A percentile compares a stretch with the other conserved stretches of the same genome.
phyloP scores from a whole-genome alignment of 2,888 invertebrate species.

The Tetropium fuscum region DNA sequence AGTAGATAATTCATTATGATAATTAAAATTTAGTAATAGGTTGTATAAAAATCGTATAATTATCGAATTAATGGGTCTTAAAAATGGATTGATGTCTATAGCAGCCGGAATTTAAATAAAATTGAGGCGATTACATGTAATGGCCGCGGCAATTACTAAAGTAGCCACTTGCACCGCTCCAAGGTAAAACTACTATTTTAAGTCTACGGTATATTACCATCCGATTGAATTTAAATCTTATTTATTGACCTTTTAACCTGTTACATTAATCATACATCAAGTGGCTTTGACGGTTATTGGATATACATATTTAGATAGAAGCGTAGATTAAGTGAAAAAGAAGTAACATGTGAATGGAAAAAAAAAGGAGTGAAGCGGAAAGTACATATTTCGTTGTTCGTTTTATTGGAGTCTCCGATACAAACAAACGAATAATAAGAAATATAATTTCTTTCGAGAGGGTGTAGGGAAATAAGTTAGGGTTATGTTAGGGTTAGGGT shows the following conservation, averaged over 20 bases:
- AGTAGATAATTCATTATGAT: neutral
- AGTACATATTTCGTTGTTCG: too few species aligned
- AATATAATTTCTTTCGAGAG: too few species aligned
- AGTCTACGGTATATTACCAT: neutral
- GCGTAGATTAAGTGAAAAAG: neutral
- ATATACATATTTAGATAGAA: neutral
- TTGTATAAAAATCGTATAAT: constrained; percentile 11
- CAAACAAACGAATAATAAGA: too few species aligned
- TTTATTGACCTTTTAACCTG: constrained; percentile 9
- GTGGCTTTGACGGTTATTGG: neutral
- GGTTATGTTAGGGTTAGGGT: too few species aligned
- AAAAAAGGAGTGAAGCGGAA: too few species aligned
- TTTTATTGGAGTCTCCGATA: too few species aligned
- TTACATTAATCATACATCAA: constrained; percentile 1
- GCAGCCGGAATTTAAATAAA: constrained; percentile 33
- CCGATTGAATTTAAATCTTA: constrained; percentile 4
- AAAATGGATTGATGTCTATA: neutral
- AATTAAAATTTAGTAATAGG: constrained; percentile 1
- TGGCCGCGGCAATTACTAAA: constrained; percentile 7
- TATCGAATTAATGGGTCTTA: constrained; percentile 4
- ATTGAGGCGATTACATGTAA: constrained; percentile 30
- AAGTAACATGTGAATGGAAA: too few species aligned
- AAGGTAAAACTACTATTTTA: constrained; percentile 2
- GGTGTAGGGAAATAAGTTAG: too few species aligned
- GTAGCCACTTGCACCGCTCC: constrained; percentile 5